Evolutionary conservation across 2,797 vertebrate species (phyloP).

Genomic region (Phrynocephalus vlangalii): DNA sequence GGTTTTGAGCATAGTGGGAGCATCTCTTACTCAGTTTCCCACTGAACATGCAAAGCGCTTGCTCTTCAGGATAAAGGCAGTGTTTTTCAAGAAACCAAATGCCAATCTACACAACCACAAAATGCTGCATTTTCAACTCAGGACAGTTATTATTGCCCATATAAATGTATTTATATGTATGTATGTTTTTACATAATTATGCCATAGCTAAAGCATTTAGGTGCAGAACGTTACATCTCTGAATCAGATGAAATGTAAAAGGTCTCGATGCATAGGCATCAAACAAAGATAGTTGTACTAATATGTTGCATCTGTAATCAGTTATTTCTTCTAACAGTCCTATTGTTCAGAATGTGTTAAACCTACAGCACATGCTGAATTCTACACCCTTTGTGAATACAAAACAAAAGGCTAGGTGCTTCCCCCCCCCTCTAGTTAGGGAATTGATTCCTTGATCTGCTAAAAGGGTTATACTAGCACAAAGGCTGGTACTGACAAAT

Average conservation of each 20-base stretch:
- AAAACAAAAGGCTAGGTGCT: neutral
- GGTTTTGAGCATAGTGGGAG: neutral
- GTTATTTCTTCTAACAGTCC: neutral
- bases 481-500: neutral
- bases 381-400: neutral
- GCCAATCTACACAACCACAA: neutral
- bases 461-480: neutral
- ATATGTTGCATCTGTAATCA: neutral
- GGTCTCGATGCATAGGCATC: neutral
- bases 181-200: neutral
- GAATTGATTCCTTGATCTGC: neutral
- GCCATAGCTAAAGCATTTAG: neutral
- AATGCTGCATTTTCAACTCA: neutral
- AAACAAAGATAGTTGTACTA: neutral
- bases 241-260: neutral
- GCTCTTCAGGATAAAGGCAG: neutral
- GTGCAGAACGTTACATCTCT: neutral
- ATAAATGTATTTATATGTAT: neutral
- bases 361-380: neutral
- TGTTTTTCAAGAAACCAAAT: neutral
- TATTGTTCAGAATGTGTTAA: neutral
- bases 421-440: neutral
- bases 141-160: neutral
- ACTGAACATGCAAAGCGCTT: neutral
- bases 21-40: neutral